A percentile compares a stretch with the other conserved stretches of the same genome.
Conservation (phyloP, 2,113 vertebrate genomes). For the Turnix velox region DNA sequence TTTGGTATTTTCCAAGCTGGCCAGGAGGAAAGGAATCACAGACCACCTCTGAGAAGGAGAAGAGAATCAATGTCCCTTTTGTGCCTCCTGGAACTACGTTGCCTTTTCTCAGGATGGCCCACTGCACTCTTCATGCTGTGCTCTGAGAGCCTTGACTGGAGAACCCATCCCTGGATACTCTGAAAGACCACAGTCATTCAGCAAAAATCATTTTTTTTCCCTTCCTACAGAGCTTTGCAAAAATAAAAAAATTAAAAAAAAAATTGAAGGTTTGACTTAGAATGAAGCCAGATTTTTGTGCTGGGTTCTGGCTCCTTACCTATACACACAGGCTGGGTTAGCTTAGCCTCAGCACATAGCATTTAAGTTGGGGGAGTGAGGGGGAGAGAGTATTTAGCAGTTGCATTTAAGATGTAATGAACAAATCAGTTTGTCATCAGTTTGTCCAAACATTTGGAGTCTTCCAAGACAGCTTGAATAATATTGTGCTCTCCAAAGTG, state of each 20-base stretch:
- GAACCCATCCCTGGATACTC: neutral
- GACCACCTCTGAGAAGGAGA: neutral
- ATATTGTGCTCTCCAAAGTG: conserved; percentile 9
- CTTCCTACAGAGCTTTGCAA: neutral
- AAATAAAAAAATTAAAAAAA: too few relatives aligned
- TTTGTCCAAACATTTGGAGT: conserved; percentile 14
- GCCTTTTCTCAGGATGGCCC: neutral
- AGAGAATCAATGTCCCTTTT: neutral
- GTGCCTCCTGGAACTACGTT: neutral
- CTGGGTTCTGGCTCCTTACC: conserved; percentile 34
- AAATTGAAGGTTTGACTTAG: neutral
- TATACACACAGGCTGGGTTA: conserved; percentile 3
- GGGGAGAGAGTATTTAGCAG: conserved; percentile 13
- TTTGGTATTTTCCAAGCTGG: neutral
- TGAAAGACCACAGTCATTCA: neutral
- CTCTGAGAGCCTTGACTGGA: neutral
- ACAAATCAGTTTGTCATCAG: conserved; percentile 53
- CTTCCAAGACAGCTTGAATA: conserved; percentile 24
- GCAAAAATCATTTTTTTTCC: neutral
- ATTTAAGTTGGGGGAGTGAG: neutral
- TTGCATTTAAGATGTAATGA: conserved; percentile 26
- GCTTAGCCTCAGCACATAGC: neutral
- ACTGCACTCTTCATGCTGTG: neutral
- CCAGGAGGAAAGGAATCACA: neutral
- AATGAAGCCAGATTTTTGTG: neutral